A percentile compares a stretch with the other conserved stretches of the same genome.
These are phyloP conservation scores for Hirtodrosophila alboralis DNA, from an alignment of 2,888 invertebrate genomes.

Conservation along the genomic window DNA sequence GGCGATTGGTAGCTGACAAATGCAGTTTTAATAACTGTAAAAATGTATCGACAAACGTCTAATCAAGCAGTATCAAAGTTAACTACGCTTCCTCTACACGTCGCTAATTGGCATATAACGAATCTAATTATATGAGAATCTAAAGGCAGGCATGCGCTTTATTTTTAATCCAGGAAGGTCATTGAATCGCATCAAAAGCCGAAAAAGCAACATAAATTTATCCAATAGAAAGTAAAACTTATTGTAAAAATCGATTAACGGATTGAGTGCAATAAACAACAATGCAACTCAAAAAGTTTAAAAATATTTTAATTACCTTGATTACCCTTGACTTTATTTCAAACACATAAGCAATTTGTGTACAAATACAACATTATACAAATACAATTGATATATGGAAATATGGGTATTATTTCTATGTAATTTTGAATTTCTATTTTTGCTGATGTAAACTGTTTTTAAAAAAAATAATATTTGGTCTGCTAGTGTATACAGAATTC, in stretches of 20 bases:
- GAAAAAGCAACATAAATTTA: conserved; percentile 23
- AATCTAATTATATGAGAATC: conserved; percentile 66
- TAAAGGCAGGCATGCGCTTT: conserved; percentile 26
- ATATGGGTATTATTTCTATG: too few relatives aligned
- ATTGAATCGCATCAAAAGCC: conserved; percentile 48
- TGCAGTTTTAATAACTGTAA: conserved; percentile 53
- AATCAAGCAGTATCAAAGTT: conserved; percentile 42
- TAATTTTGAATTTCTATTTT: too few relatives aligned
- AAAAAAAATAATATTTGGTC: background rate
- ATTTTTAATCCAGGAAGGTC: conserved; percentile 45
- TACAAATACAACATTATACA: too few relatives aligned
- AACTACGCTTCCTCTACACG: conserved; percentile 67
- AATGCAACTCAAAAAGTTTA: conserved; percentile 6
- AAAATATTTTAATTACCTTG: background rate
- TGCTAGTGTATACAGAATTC: conserved; percentile 6
- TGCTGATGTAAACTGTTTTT: too few relatives aligned
- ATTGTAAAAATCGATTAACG: conserved; percentile 3
- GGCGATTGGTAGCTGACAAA: conserved; percentile 15
- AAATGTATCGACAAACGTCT: conserved; percentile 48
- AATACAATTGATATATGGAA: too few relatives aligned
- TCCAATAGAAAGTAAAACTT: conserved; percentile 21
- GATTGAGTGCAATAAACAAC: conserved; percentile 19
- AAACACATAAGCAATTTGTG: too few relatives aligned
- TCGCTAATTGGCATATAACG: conserved; percentile 75
- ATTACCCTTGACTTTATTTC: too few relatives aligned